Percentiles rank a stretch among this genome's conserved stretches.
phyloP scores from a whole-genome alignment of 1,140 invertebrate genomes.

The Anastrepha obliqua region DNA sequence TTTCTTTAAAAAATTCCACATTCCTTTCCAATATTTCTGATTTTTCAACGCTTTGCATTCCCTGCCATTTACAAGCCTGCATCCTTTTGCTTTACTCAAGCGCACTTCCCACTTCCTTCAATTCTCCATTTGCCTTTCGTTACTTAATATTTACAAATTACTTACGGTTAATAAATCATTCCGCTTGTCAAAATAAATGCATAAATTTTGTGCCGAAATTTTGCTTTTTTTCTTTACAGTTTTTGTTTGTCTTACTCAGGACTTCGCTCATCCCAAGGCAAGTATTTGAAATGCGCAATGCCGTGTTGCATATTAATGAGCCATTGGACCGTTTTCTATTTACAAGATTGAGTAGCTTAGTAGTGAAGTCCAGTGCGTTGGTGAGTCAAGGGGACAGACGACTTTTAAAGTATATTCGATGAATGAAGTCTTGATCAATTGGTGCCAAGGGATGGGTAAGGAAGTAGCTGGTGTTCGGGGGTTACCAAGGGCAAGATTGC shows the following conservation, averaged over 20 bases:
- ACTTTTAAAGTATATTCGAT: not conserved
- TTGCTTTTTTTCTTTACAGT: not conserved
- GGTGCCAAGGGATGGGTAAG: too few relatives aligned
- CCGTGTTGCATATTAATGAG: conserved; percentile 40
- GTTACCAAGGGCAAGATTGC: too few relatives aligned
- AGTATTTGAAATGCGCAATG: conserved; percentile 47
- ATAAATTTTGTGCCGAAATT: conserved; percentile 33
- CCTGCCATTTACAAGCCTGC: not conserved
- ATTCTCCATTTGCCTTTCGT: not conserved
- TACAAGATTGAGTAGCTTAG: not conserved
- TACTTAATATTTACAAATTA: conserved; percentile 68
- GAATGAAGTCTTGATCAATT: not conserved
- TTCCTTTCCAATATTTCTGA: not conserved
- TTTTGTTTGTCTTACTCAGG: not conserved
- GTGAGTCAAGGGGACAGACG: not conserved
- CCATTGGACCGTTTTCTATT: not conserved
- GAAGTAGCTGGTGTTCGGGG: too few relatives aligned
- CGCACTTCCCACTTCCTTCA: conserved; percentile 4
- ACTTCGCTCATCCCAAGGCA: not conserved
- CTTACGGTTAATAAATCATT: conserved; percentile 74
- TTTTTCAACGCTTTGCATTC: not conserved
- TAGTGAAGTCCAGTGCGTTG: not conserved
- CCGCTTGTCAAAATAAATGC: conserved; percentile 71
- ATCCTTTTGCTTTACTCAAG: conserved; percentile 33
- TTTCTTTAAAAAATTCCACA: too few relatives aligned